phyloP scores from a whole-genome alignment of 2,113 vertebrate genomes.

The Bothrops jararaca region DNA sequence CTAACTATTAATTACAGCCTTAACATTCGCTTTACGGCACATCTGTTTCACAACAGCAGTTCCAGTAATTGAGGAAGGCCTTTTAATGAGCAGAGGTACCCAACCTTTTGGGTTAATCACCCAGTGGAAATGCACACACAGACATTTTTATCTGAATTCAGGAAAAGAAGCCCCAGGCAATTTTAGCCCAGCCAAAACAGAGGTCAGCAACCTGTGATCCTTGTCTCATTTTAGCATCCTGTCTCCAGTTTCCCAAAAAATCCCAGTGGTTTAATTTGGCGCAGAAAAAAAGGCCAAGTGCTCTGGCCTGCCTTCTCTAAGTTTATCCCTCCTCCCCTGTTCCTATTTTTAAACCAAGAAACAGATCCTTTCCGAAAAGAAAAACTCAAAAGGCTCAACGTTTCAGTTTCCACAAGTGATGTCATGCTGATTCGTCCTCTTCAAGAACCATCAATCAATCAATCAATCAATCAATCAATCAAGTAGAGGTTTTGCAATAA shows the following conservation, averaged over 20 bases:
- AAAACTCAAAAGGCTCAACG: background rate
- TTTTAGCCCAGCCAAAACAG: background rate
- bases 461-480: background rate
- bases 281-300: background rate
- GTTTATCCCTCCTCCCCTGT: background rate
- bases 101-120: background rate
- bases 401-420: background rate
- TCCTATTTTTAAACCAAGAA: background rate
- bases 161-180: background rate
- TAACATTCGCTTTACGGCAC: constrained; percentile 4
- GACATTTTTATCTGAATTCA: background rate
- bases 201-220: background rate
- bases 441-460: background rate
- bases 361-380: background rate
- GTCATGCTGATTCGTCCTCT: background rate
- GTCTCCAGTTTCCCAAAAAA: background rate
- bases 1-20: constrained; percentile 13
- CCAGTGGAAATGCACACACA: background rate
- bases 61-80: background rate
- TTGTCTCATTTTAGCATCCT: background rate
- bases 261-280: background rate
- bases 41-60: constrained; percentile 15
- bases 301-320: background rate
- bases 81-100: background rate
- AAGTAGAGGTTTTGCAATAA: background rate